Conservation (phyloP, 2,797 vertebrate genomes). For the Lagorchestes hirsutus region DNA sequence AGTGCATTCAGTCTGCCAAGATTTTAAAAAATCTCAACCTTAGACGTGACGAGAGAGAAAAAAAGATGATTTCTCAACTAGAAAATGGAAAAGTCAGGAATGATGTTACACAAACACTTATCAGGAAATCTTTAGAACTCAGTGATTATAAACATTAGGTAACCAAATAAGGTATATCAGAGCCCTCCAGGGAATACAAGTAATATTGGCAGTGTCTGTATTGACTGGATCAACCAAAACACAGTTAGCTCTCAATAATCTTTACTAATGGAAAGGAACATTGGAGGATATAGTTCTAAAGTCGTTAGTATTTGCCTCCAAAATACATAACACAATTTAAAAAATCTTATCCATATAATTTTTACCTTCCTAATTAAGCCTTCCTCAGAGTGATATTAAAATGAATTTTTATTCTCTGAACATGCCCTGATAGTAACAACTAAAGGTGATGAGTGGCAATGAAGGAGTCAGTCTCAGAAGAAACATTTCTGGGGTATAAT, state of each 20-base stretch:
- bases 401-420: conserved; percentile 49
- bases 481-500: not conserved
- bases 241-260: not conserved
- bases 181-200: not conserved
- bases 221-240: not conserved
- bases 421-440: not conserved
- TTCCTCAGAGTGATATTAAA: conserved; percentile 62
- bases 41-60: conserved; percentile 20
- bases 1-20: conserved; percentile 42
- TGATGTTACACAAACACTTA: not conserved
- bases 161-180: not conserved
- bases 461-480: not conserved
- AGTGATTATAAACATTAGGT: not conserved
- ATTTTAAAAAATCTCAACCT: conserved; percentile 11
- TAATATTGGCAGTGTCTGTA: not conserved
- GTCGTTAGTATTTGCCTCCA: conserved; percentile 46
- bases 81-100: conserved; percentile 15
- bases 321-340: conserved; percentile 45
- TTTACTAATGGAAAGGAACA: not conserved
- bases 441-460: not conserved
- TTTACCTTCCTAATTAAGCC: conserved; percentile 61
- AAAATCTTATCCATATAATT: conserved; percentile 57
- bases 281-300: conserved; percentile 27
- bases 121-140: not conserved
- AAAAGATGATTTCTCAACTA: not conserved